A percentile compares a stretch with the other conserved stretches of the same genome.
Conservation (phyloP, 2,113 vertebrate genomes). For the Oriolus oriolus region DNA sequence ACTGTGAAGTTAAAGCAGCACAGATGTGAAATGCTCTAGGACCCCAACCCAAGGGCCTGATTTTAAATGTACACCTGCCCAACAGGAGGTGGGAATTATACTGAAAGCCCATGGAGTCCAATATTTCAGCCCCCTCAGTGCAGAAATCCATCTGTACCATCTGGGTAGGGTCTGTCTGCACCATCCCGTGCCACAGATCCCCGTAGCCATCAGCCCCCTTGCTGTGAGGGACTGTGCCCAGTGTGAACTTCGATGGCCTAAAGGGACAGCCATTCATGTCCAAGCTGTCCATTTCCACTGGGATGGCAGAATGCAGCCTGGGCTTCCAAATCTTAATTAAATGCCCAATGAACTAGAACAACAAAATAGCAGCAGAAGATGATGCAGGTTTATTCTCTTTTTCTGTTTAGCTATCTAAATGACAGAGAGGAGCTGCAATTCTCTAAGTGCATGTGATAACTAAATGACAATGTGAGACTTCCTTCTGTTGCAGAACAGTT, state of each 20-base stretch:
- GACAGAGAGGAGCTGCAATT: not conserved
- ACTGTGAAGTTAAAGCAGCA: not conserved
- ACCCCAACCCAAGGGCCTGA: not conserved
- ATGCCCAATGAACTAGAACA: not conserved
- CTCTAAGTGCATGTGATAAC: not conserved
- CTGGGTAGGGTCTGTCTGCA: not conserved
- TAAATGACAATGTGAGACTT: not conserved
- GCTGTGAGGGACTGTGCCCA: not conserved
- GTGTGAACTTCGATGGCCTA: not conserved
- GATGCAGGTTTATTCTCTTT: not conserved
- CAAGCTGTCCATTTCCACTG: not conserved
- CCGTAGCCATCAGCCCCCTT: rapidly evolving
- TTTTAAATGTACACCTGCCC: not conserved
- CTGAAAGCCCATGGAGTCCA: not conserved
- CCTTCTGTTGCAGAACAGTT: not conserved
- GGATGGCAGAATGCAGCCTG: not conserved
- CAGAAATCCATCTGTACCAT: not conserved
- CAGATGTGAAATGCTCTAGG: not conserved
- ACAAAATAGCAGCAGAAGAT: not conserved
- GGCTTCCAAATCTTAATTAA: not conserved
- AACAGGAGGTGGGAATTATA: rapidly evolving
- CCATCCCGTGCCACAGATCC: rapidly evolving
- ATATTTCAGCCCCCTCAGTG: not conserved
- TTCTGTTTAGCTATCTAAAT: not conserved
- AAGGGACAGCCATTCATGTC: not conserved